phyloP scores from a whole-genome alignment of 1,140 invertebrate genomes.

The Galendromus occidentalis region DNA sequence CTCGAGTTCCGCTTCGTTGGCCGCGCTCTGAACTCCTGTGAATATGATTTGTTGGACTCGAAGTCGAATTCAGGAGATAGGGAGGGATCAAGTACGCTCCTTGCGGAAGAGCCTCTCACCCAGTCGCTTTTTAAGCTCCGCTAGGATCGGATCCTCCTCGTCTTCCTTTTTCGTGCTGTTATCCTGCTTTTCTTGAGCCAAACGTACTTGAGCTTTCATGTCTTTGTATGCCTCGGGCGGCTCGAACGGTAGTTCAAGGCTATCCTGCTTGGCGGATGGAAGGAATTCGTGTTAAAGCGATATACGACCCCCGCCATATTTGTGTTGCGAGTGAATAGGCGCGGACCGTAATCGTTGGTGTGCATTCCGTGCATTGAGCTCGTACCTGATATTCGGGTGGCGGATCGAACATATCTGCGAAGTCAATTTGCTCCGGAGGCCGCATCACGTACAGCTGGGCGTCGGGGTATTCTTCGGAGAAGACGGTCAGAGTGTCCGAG shows the following conservation, averaged over 20 bases:
- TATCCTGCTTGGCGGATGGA: background rate
- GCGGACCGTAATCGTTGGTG: too few species aligned
- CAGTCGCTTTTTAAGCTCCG: conserved; percentile 1
- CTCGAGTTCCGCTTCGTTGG: background rate
- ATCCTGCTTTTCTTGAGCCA: conserved; percentile 3
- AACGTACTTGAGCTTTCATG: background rate
- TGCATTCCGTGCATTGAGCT: too few species aligned
- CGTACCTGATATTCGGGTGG: conserved; percentile 9
- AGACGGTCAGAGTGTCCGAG: conserved; percentile 4
- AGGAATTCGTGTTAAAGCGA: too few species aligned
- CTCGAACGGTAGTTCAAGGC: conserved; percentile 1
- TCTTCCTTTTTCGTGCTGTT: conserved; percentile 1
- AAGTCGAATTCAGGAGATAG: background rate
- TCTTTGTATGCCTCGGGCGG: conserved; percentile 8
- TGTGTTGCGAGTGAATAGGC: too few species aligned
- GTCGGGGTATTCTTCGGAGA: background rate
- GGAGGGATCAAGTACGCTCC: background rate
- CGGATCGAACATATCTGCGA: background rate
- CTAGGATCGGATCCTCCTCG: background rate
- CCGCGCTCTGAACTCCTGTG: background rate
- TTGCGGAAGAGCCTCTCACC: background rate
- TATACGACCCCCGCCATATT: too few species aligned
- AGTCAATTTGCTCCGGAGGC: conserved; percentile 1
- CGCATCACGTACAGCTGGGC: conserved; percentile 6
- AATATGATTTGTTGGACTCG: background rate